A percentile compares a stretch with the other conserved stretches of the same genome.
phyloP scores from a whole-genome alignment of 2,888 invertebrate species.

The Hyppa rectilinea region DNA sequence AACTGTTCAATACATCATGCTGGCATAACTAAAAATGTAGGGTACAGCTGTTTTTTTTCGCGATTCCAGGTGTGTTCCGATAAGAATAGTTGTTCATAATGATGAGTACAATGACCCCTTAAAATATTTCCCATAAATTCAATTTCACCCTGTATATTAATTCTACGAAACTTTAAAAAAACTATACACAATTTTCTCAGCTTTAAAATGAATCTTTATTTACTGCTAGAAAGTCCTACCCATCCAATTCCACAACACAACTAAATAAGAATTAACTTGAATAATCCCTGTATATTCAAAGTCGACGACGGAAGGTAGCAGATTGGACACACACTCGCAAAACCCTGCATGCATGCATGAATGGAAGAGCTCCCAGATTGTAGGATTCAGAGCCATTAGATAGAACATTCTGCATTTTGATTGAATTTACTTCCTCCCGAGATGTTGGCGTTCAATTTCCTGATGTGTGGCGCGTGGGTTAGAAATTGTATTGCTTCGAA shows the following conservation, averaged over 20 bases:
- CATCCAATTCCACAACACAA: not conserved
- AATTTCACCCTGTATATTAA: too few relatives aligned
- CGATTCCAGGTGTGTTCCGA: too few relatives aligned
- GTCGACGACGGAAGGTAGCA: conserved; percentile 21
- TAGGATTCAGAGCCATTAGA: conserved; percentile 46
- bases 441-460: conserved; percentile 34
- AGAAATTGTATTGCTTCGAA: conserved; percentile 38
- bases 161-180: not conserved
- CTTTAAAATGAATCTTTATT: not conserved
- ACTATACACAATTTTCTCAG: too few relatives aligned
- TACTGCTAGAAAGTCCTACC: not conserved
- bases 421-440: conserved; percentile 46
- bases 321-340: conserved; percentile 45
- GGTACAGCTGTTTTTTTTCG: too few relatives aligned
- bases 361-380: conserved; percentile 42
- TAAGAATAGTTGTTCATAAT: too few relatives aligned
- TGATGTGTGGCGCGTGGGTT: conserved; percentile 29
- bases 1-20: too few relatives aligned
- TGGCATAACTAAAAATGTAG: too few relatives aligned
- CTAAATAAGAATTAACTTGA: conserved; percentile 22
- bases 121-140: too few relatives aligned
- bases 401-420: conserved; percentile 58
- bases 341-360: conserved; percentile 35
- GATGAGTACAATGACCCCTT: too few relatives aligned
- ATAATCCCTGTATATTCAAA: conserved; percentile 25